Conservation (phyloP, 2,797 vertebrate genomes). For the Siniperca obscura region DNA sequence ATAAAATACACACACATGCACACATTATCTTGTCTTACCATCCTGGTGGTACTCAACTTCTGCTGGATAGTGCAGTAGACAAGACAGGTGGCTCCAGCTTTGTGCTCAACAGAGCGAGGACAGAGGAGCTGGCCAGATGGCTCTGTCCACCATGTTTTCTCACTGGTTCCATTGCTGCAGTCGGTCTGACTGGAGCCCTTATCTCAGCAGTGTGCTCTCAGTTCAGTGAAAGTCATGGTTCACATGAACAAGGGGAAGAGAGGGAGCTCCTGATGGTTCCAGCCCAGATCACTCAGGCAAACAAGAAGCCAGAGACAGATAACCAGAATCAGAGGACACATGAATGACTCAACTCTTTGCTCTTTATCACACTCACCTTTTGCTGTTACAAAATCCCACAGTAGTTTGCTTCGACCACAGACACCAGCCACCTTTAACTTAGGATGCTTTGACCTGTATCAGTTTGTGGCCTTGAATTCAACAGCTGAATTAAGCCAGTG, state of each 20-base stretch:
- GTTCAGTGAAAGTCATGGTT: slow-evolving; percentile 74
- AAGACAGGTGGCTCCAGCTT: slow-evolving; percentile 74
- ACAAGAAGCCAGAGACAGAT: slow-evolving; percentile 75
- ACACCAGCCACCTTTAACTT: slow-evolving; percentile 39
- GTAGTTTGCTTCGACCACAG: slow-evolving; percentile 27
- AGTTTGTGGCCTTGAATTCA: slow-evolving; percentile 43
- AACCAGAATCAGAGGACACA: slow-evolving; percentile 71
- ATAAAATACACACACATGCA: slow-evolving; percentile 28
- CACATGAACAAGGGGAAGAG: slow-evolving; percentile 54
- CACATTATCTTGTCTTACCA: slow-evolving; percentile 59
- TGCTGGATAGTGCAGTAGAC: slow-evolving; percentile 64
- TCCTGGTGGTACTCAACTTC: slow-evolving; percentile 58
- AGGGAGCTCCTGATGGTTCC: slow-evolving; percentile 65
- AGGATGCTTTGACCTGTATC: slow-evolving; percentile 55
- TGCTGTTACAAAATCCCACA: slow-evolving; percentile 19
- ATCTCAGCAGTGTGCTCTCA: slow-evolving; percentile 74
- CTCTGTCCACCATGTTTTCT: slow-evolving; percentile 74
- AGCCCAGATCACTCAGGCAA: slow-evolving; percentile 67
- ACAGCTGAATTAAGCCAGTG: slow-evolving; percentile 40
- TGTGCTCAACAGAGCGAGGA: slow-evolving; percentile 78
- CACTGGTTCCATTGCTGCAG: slow-evolving; percentile 67
- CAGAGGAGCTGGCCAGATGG: slow-evolving; percentile 78
- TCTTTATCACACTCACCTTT: slow-evolving; percentile 65
- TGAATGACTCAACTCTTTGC: slow-evolving; percentile 60
- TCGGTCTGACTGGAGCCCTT: slow-evolving; percentile 72